Evolutionary conservation across 2,888 invertebrate genomes (phyloP).

Genomic region (Brachyptera risi): DNA sequence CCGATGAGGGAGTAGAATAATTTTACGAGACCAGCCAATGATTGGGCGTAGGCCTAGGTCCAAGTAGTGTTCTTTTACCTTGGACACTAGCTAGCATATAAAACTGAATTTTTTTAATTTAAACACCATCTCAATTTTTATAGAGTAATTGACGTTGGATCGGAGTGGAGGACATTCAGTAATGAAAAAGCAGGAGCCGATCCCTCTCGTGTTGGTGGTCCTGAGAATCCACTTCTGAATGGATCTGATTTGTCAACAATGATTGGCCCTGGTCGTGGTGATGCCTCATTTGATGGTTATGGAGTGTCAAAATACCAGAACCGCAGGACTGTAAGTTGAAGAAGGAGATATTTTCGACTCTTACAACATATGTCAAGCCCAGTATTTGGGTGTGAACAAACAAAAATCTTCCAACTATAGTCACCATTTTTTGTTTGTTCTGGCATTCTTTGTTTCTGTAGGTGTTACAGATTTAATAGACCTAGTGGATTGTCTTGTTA

Average conservation of each 20-base stretch:
- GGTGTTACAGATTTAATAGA: no score
- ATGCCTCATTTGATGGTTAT: constrained; percentile 85
- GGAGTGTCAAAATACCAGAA: constrained; percentile 65
- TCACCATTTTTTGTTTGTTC: background rate
- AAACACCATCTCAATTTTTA: no score
- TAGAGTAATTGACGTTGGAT: constrained; percentile 99
- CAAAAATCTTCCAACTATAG: background rate
- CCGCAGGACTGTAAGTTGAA: constrained; percentile 56
- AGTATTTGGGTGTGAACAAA: background rate
- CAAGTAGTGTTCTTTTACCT: no score
- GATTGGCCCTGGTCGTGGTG: constrained; percentile 70
- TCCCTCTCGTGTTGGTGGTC: constrained; percentile 99
- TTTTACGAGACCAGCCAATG: no score
- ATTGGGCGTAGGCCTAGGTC: no score
- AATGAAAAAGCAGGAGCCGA: constrained; percentile 96
- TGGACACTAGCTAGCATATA: no score
- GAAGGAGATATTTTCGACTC: no score
- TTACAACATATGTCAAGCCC: background rate
- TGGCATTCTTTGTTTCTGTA: constrained; percentile 4
- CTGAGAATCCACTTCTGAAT: constrained; percentile 93
- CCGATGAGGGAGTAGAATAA: no score
- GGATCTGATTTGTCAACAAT: constrained; percentile 96
- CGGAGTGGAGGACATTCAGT: constrained; percentile 99
- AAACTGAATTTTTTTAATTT: no score
- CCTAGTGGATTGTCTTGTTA: no score